These are phyloP conservation scores for Acanthurus leucopareius DNA, from an alignment of 2,797 vertebrate species.

Conservation along the genomic window DNA sequence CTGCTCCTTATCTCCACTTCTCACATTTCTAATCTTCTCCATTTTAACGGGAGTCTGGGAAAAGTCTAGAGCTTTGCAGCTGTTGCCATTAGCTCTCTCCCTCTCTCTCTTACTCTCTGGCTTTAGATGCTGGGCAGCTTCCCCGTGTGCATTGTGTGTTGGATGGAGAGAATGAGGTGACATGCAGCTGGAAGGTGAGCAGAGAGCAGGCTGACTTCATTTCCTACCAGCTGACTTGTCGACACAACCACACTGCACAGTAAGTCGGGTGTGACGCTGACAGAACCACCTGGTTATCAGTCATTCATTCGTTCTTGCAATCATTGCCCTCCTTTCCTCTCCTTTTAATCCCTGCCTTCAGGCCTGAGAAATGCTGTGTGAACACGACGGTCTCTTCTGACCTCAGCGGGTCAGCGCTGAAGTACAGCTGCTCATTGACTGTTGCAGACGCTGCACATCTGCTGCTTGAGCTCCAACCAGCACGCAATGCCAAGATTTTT, in stretches of 20 bases:
- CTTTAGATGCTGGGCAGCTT: constrained; percentile 47
- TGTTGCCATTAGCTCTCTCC: constrained; percentile 22
- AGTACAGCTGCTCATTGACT: constrained; percentile 74
- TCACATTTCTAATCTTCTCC: constrained; percentile 51
- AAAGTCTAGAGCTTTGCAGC: constrained; percentile 21
- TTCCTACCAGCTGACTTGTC: constrained; percentile 78
- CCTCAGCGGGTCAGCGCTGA: constrained; percentile 26
- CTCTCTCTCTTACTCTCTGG: constrained; percentile 6
- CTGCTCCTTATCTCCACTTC: constrained; percentile 32
- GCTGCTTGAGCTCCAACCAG: constrained; percentile 63
- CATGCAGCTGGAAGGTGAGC: constrained; percentile 84
- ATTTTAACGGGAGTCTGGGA: background rate
- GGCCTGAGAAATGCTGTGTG: constrained; percentile 59
- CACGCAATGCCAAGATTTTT: constrained; percentile 65
- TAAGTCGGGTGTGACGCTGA: constrained; percentile 63
- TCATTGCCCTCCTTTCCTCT: background rate
- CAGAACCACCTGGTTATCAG: background rate
- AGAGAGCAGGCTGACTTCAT: constrained; percentile 68
- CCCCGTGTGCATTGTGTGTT: constrained; percentile 80
- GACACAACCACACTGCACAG: constrained; percentile 23
- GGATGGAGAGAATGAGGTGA: constrained; percentile 66
- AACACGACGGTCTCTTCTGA: constrained; percentile 16
- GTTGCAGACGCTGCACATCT: constrained; percentile 45
- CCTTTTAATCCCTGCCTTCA: constrained; percentile 25
- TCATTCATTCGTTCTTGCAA: background rate